These are phyloP conservation scores for Alces alces DNA, from an alignment of 2,113 vertebrate genomes.

Conservation along the genomic window DNA sequence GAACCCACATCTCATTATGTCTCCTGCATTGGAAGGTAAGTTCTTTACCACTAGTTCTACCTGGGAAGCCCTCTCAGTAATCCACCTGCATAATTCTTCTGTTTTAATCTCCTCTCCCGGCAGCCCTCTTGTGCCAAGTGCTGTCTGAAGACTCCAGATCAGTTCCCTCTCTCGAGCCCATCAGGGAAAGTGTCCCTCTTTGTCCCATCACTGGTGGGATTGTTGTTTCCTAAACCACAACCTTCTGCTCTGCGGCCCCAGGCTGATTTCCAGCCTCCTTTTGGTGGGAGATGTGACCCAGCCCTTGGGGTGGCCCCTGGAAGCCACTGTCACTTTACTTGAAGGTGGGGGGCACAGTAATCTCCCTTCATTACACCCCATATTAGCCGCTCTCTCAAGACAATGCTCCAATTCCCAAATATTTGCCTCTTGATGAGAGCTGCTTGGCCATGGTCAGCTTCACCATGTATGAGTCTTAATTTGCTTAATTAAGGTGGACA, in stretches of 20 bases:
- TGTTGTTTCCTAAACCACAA: background rate
- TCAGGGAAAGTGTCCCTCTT: background rate
- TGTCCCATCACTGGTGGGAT: background rate
- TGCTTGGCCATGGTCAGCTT: background rate
- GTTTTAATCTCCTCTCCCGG: background rate
- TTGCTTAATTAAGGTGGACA: background rate
- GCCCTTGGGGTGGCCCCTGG: background rate
- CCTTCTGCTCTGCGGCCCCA: background rate
- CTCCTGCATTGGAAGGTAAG: background rate
- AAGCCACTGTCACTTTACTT: background rate
- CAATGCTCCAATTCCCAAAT: background rate
- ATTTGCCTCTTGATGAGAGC: background rate
- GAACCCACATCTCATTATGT: background rate
- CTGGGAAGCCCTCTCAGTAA: background rate
- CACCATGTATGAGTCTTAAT: background rate
- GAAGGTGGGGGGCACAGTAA: background rate
- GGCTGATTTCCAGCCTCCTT: background rate
- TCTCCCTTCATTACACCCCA: accelerated
- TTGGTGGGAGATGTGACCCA: background rate
- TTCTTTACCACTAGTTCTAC: background rate
- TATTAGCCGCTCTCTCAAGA: background rate
- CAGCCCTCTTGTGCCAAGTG: background rate
- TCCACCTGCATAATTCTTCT: background rate
- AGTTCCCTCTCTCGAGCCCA: background rate
- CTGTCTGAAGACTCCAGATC: background rate